Percentiles rank a stretch among this genome's conserved stretches.
Evolutionary conservation across 2,888 invertebrate species (phyloP).

Genomic region (Drosophila nigritarsus): DNA sequence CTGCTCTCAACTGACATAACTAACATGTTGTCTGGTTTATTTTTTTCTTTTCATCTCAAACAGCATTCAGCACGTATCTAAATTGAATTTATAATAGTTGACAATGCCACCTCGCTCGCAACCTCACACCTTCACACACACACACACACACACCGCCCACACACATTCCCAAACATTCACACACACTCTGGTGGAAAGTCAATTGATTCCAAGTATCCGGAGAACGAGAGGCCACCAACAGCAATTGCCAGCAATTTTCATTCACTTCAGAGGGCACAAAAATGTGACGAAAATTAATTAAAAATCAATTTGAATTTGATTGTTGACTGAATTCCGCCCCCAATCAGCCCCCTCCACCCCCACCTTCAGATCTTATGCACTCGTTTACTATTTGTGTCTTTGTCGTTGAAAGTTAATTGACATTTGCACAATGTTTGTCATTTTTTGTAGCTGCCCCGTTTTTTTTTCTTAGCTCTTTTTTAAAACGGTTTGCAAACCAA

Average conservation of each 20-base stretch:
- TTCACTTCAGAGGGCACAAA: slow-evolving; percentile 60
- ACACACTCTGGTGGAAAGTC: slow-evolving; percentile 15
- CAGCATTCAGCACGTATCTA: slow-evolving; percentile 60
- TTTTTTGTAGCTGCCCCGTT: slow-evolving; percentile 22
- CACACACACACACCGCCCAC: slow-evolving; percentile 10
- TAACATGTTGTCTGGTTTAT: slow-evolving; percentile 8
- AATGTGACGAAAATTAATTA: slow-evolving; percentile 80
- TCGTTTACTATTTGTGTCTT: slow-evolving; percentile 42
- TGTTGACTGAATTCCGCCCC: slow-evolving; percentile 52
- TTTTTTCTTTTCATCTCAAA: slow-evolving; percentile 10
- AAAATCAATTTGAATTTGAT: slow-evolving; percentile 81
- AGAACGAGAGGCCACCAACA: slow-evolving; percentile 30
- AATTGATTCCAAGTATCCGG: slow-evolving; percentile 32
- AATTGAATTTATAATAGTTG: slow-evolving; percentile 79
- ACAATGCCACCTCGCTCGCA: slow-evolving; percentile 51
- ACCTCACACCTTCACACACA: slow-evolving; percentile 2
- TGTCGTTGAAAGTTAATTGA: slow-evolving; percentile 69
- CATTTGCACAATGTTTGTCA: slow-evolving; percentile 67
- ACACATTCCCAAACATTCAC: not conserved
- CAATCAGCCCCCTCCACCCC: not conserved
- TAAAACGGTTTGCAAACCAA: not conserved
- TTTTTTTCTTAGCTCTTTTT: not conserved
- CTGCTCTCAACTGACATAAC: slow-evolving; percentile 9
- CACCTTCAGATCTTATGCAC: slow-evolving; percentile 23
- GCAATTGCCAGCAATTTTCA: slow-evolving; percentile 50